A percentile compares a stretch with the other conserved stretches of the same genome.
Conservation (phyloP, 2,797 vertebrate genomes). For the Otolemur crassicaudatus region DNA sequence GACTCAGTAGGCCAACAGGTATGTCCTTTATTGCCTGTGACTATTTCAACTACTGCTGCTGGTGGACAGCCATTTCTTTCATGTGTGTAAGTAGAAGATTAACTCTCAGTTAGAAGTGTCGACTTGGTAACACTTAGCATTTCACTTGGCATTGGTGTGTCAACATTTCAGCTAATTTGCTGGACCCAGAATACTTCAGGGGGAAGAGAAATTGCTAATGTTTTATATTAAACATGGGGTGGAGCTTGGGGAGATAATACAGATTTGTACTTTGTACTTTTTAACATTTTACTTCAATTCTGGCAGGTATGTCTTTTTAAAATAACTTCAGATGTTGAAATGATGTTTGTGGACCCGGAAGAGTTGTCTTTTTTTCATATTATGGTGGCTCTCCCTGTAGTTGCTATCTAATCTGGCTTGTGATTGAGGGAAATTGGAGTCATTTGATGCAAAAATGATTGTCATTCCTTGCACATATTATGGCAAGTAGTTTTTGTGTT, state of each 20-base stretch:
- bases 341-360: conserved; percentile 70
- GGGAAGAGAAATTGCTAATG: conserved; percentile 21
- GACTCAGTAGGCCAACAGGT: background rate
- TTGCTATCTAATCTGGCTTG: conserved; percentile 66
- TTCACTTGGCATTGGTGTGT: conserved; percentile 77
- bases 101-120: conserved; percentile 78
- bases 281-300: conserved; percentile 77
- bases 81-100: conserved; percentile 71
- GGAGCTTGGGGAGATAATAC: background rate
- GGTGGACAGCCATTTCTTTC: conserved; percentile 57
- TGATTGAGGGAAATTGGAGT: conserved; percentile 64
- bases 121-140: conserved; percentile 61
- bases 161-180: background rate
- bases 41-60: background rate
- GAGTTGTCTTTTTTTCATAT: conserved; percentile 64
- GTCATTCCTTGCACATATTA: conserved; percentile 67
- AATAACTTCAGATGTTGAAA: conserved; percentile 69
- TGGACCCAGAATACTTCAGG: background rate
- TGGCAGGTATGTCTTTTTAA: conserved; percentile 64
- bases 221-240: background rate
- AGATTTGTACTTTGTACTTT: background rate
- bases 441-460: conserved; percentile 70
- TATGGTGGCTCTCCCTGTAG: conserved; percentile 14
- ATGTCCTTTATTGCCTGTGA: background rate
- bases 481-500: background rate